Evolutionary conservation across 2,888 invertebrate species (phyloP), one percentile per base, ranked within the genome.

Genomic region (Horisme vitalbata): DNA sequence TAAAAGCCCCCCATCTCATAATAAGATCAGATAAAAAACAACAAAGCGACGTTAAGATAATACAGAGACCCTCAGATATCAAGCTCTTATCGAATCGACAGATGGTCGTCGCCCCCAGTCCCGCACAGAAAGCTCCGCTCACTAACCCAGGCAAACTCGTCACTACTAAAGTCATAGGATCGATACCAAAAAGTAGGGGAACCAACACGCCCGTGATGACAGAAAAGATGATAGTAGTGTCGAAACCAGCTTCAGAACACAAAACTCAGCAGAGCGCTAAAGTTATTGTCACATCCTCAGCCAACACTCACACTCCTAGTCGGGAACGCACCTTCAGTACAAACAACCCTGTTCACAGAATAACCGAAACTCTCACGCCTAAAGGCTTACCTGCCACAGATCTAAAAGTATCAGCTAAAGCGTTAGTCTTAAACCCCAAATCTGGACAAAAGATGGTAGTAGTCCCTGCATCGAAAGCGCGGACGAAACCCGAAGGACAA

Each of bases 371-470:
- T 15, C 70, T 84, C 48, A 87, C 83, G 10, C 83, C 84, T 20
- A 87, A 89, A 66, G 87, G 89, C 43, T 81, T 90, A 34, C 88
- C 87, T 13, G 85, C 89, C 18, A 85, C 89, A 24, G 90, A 90
- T 57, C 65, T 89, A 14, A 90, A 88, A 71, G 85, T 90, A 5
- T 88, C 90, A 0, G 82, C 90, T 1, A 90, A 90, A 71, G 83
- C 90, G 8, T 75, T 89, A 39, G 83, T 90, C 30, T 62, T 90
- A 20, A 90, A 89, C 63, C 86, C 87, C 4, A 90, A 89, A 63
- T 82, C 88, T 1, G 90, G 86, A 2, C 88, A 84, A 57, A 90
- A 90, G 60, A 89, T 90, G 90, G 87, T 90, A 8, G 89, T 90
- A 4, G 58, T 90, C 32, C 90, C 90, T 0, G 85, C 89, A 26